Conservation (phyloP, 92 coral and sea anemone genomes). For the Meandrina meandrites region DNA sequence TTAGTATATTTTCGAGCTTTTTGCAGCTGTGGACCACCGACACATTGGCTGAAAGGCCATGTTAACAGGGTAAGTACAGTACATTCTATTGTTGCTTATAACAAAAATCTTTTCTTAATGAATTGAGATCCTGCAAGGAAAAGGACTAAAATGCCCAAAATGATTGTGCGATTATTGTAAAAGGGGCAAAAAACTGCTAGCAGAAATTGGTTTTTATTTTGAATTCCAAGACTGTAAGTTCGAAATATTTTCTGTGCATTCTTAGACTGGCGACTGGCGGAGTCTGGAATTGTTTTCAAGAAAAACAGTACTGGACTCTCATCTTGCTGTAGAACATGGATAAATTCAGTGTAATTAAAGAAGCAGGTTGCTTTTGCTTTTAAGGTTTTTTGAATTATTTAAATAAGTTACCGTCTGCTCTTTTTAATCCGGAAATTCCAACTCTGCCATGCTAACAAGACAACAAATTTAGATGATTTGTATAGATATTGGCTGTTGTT, state of each 20-base stretch:
- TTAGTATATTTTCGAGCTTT: neutral
- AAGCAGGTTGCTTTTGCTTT: neutral
- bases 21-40: conserved; percentile 30
- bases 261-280: neutral
- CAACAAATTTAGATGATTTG: neutral
- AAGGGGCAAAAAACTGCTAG: neutral
- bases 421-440: neutral
- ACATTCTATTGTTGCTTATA: too few relatives aligned
- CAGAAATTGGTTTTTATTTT: too few relatives aligned
- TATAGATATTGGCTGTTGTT: too few relatives aligned
- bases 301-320: neutral
- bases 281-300: neutral
- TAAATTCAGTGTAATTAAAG: neutral
- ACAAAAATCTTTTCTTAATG: neutral
- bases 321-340: neutral
- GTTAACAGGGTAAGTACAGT: conserved; percentile 32
- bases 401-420: neutral
- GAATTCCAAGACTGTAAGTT: neutral
- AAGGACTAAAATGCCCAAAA: neutral
- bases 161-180: neutral
- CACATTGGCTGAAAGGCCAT: conserved; percentile 60
- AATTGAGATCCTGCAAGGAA: neutral
- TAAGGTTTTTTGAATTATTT: conserved; percentile 1
- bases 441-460: neutral
- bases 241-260: neutral